Conservation (phyloP, 2,888 invertebrate genomes). For the Drosophila kokeensis region DNA sequence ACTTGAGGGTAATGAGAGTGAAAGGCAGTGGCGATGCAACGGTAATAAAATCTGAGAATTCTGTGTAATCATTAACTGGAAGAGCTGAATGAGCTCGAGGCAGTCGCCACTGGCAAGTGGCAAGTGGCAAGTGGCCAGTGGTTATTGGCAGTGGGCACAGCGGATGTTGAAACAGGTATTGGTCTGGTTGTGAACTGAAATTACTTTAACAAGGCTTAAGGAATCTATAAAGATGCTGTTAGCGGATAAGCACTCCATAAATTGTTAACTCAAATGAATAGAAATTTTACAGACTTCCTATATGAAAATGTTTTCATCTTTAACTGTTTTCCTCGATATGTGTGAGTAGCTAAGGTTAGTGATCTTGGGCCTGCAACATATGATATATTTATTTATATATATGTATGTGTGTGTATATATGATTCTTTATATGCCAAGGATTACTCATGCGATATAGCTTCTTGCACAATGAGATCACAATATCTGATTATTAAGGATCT, state of each 20-base stretch:
- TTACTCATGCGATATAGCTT: constrained; percentile 34
- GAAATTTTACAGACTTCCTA: constrained; percentile 44
- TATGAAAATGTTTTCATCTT: not conserved
- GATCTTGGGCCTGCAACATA: constrained; percentile 6
- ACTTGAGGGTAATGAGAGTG: constrained; percentile 64
- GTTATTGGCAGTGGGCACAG: not conserved
- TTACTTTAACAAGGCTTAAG: constrained; percentile 38
- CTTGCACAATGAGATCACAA: constrained; percentile 57
- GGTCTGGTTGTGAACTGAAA: constrained; percentile 22
- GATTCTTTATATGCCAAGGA: constrained; percentile 30
- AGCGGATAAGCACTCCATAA: constrained; percentile 51
- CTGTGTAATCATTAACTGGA: constrained; percentile 28
- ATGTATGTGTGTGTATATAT: constrained; percentile 4
- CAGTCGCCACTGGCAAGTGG: constrained; percentile 2
- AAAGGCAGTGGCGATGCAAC: constrained; percentile 53
- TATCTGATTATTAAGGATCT: constrained; percentile 60
- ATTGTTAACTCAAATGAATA: constrained; percentile 44
- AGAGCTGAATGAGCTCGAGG: constrained; percentile 38
- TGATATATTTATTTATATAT: constrained; percentile 13
- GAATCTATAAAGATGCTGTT: constrained; percentile 58
- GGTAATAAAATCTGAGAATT: constrained; percentile 39
- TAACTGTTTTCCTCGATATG: constrained; percentile 4
- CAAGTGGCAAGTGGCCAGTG: not conserved
- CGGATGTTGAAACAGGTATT: constrained; percentile 56
- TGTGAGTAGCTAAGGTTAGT: not conserved